A percentile compares a stretch with the other conserved stretches of the same genome.
These are phyloP conservation scores for Loriculus beryllinus DNA, from an alignment of 2,797 vertebrate species.

Conservation along the genomic window DNA sequence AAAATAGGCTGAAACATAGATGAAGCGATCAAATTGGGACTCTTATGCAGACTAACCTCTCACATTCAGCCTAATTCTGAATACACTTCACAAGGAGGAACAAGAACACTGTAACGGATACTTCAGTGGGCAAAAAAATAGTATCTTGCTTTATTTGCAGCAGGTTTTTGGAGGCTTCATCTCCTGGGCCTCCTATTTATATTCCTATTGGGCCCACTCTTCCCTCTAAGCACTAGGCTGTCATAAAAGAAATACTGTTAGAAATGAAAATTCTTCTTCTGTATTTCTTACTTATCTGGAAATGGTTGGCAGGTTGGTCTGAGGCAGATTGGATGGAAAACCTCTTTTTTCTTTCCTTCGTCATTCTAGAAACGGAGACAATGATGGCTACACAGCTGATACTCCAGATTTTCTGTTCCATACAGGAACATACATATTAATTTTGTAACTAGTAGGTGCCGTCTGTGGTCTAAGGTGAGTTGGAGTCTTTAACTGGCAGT, in stretches of 20 bases:
- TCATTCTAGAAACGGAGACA: not conserved
- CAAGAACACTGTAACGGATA: not conserved
- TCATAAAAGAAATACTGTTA: not conserved
- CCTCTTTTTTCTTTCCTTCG: too few relatives aligned
- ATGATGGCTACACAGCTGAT: fast-evolving
- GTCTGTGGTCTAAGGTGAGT: not conserved
- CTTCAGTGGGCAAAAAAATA: not conserved
- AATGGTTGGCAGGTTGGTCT: not conserved
- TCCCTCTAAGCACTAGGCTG: not conserved
- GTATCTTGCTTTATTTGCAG: not conserved
- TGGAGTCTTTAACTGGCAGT: not conserved
- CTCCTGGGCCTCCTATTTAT: not conserved
- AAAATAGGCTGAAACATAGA: not conserved
- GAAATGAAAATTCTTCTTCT: not conserved
- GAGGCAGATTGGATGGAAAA: not conserved
- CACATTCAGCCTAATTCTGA: not conserved
- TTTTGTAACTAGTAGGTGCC: not conserved
- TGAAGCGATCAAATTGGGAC: not conserved
- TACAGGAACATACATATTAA: not conserved
- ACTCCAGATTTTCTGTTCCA: not conserved
- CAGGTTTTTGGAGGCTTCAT: not conserved
- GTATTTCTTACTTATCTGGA: not conserved
- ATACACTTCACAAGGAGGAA: not conserved
- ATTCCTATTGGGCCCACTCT: not conserved
- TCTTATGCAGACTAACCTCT: not conserved